Percentiles rank a stretch among this genome's conserved stretches.
Evolutionary conservation across 2,797 vertebrate genomes (phyloP).

Genomic region (Poecilia wingei): DNA sequence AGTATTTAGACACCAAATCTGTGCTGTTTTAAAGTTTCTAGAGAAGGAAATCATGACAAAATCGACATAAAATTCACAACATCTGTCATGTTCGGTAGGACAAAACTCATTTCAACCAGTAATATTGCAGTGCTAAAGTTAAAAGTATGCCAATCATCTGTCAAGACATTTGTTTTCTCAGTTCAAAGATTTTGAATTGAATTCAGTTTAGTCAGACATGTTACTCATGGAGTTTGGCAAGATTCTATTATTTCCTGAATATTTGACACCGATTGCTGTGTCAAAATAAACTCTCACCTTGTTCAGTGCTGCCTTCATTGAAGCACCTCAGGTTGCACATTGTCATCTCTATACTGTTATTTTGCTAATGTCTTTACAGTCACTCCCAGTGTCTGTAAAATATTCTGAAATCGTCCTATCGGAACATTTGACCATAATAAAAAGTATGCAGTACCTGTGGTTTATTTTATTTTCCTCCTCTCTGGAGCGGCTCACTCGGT

Average conservation of each 20-base stretch:
- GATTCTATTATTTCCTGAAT: not conserved
- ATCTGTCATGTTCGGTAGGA: not conserved
- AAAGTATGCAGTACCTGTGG: slow-evolving; percentile 2
- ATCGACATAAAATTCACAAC: not conserved
- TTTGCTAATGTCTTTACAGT: not conserved
- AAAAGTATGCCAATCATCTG: not conserved
- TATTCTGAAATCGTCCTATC: not conserved
- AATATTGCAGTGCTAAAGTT: not conserved
- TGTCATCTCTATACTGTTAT: not conserved
- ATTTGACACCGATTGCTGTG: not conserved
- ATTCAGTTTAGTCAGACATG: not conserved
- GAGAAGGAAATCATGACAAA: not conserved
- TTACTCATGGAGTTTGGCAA: not conserved
- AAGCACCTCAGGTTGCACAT: not conserved
- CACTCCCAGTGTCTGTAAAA: not conserved
- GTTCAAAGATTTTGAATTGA: not conserved
- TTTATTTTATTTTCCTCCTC: slow-evolving; percentile 35
- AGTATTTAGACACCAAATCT: not conserved
- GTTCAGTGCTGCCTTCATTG: not conserved
- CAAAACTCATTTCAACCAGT: not conserved
- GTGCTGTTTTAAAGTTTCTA: not conserved
- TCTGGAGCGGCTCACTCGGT: slow-evolving; percentile 38
- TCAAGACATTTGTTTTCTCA: not conserved
- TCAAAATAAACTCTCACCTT: not conserved
- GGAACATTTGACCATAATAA: slow-evolving; percentile 8